phyloP scores from a whole-genome alignment of 2,797 vertebrate genomes.

The Sebastes oblongus region DNA sequence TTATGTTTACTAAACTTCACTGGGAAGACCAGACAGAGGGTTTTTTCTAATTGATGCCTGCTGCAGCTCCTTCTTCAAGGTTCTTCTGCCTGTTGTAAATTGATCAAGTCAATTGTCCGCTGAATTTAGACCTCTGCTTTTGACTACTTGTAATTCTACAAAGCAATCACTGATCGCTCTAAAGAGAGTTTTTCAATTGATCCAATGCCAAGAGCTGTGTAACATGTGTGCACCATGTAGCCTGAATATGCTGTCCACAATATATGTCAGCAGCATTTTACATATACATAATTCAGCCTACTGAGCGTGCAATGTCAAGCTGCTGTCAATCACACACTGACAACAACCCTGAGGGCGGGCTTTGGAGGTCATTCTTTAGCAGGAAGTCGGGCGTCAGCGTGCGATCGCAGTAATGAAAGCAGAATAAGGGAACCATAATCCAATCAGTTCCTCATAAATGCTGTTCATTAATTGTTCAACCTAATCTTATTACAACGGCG shows the following conservation, averaged over 20 bases:
- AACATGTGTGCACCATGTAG: not conserved
- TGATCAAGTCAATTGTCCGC: conserved; percentile 19
- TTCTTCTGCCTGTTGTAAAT: conserved; percentile 32
- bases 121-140: conserved; percentile 20
- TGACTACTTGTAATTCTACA: conserved; percentile 34
- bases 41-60: conserved; percentile 5
- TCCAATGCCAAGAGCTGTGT: not conserved
- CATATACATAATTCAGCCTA: not conserved
- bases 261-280: conserved; percentile 4
- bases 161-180: not conserved
- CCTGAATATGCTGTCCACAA: not conserved
- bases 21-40: conserved; percentile 11
- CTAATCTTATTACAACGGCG: conserved; percentile 28
- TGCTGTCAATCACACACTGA: conserved; percentile 32
- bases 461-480: conserved; percentile 22
- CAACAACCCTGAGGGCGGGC: not conserved
- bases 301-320: not conserved
- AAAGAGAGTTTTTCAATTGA: not conserved
- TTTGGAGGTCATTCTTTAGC: conserved; percentile 29
- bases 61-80: conserved; percentile 32
- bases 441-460: conserved; percentile 22
- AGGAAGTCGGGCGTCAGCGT: not conserved
- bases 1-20: conserved; percentile 46
- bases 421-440: conserved; percentile 13
- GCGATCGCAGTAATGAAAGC: not conserved